A percentile compares a stretch with the other conserved stretches of the same genome.
Conservation (phyloP, 2,888 invertebrate species). For the Bombyx huttoni region DNA sequence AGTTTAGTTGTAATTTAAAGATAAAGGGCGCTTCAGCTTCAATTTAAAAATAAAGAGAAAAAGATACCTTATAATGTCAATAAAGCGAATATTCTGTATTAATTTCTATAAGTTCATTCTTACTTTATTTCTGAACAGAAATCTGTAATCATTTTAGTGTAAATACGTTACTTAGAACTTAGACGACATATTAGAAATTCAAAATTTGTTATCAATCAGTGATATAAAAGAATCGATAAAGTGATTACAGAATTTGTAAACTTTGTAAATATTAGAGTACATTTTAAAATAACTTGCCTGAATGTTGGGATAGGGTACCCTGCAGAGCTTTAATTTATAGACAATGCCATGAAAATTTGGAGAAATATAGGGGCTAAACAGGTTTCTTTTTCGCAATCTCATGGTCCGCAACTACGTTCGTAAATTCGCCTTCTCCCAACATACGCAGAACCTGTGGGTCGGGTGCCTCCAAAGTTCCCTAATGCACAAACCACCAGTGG, state of each 20-base stretch:
- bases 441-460: slow-evolving; percentile 77
- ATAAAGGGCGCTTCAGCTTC: too few species aligned
- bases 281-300: slow-evolving; percentile 78
- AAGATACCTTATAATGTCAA: too few species aligned
- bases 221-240: slow-evolving; percentile 1
- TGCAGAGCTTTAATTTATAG: slow-evolving; percentile 73
- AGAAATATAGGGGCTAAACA: slow-evolving; percentile 2
- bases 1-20: too few species aligned
- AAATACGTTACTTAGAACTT: too few species aligned
- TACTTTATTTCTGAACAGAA: slow-evolving; percentile 6
- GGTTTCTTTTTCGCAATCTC: not conserved
- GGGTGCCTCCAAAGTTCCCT: slow-evolving; percentile 76
- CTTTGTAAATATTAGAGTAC: slow-evolving; percentile 30
- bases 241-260: slow-evolving; percentile 10
- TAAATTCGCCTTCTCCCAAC: slow-evolving; percentile 68
- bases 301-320: slow-evolving; percentile 99
- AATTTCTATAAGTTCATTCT: not conserved
- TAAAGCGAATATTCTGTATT: not conserved
- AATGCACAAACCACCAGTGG: slow-evolving; percentile 74
- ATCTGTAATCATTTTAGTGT: slow-evolving; percentile 14
- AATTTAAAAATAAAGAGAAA: too few species aligned
- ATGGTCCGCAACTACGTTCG: slow-evolving; percentile 29
- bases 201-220: too few species aligned
- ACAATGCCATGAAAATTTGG: not conserved
- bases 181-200: too few species aligned